These are phyloP conservation scores for Arnoldichthys spilopterus DNA, from an alignment of 2,797 vertebrate species.

Conservation along the genomic window DNA sequence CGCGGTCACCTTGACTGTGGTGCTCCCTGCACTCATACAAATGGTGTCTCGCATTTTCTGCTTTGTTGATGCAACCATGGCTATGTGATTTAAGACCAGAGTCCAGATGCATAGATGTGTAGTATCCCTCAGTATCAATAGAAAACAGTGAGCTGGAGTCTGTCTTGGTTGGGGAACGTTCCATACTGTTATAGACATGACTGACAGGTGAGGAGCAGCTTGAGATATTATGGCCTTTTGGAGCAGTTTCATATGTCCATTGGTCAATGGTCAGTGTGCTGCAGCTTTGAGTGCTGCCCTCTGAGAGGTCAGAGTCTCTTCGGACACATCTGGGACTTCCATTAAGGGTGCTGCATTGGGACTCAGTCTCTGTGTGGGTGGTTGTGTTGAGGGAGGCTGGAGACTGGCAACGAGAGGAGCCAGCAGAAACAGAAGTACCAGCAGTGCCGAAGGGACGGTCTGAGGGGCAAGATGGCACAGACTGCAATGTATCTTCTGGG, in stretches of 20 bases:
- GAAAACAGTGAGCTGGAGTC: conserved; percentile 78
- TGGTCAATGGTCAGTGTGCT: conserved; percentile 67
- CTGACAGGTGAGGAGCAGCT: conserved; percentile 71
- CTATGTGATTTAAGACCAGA: conserved; percentile 66
- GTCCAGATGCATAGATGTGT: conserved; percentile 65
- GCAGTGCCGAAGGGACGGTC: conserved; percentile 67
- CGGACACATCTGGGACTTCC: conserved; percentile 65
- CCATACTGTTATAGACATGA: conserved; percentile 77
- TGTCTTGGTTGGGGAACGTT: conserved; percentile 67
- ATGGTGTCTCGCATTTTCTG: conserved; percentile 68
- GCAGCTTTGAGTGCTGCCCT: conserved; percentile 65
- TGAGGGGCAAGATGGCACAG: conserved; percentile 64
- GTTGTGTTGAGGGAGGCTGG: conserved; percentile 65
- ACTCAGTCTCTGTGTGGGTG: conserved; percentile 68
- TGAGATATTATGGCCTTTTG: conserved; percentile 64
- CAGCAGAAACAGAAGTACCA: conserved; percentile 47
- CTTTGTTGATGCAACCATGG: conserved; percentile 65
- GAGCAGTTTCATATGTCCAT: conserved; percentile 72
- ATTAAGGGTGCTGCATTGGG: conserved; percentile 68
- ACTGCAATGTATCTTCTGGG: conserved; percentile 58
- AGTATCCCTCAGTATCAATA: conserved; percentile 73
- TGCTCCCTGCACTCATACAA: conserved; percentile 75
- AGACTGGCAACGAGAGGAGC: conserved; percentile 72
- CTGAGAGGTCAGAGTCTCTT: conserved; percentile 73
- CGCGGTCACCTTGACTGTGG: conserved; percentile 64